A percentile compares a stretch with the other conserved stretches of the same genome.
Evolutionary conservation across 1,140 invertebrate species (phyloP).

Genomic region (Ylistrum balloti): DNA sequence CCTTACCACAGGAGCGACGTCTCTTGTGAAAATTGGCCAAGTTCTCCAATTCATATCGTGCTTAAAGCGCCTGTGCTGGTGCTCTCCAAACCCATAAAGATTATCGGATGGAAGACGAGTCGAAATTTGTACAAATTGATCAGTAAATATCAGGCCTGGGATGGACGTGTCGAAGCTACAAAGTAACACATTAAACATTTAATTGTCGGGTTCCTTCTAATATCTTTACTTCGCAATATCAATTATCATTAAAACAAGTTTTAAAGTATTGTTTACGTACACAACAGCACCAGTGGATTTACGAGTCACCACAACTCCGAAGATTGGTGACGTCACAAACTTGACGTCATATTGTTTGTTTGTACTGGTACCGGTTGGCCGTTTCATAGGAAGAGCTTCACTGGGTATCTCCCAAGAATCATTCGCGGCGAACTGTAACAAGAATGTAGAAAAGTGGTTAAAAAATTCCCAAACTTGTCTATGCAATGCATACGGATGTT

Average conservation of each 20-base stretch:
- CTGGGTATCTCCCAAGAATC: slow-evolving; percentile 65
- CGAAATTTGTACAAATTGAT: slow-evolving; percentile 82
- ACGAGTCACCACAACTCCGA: slow-evolving; percentile 62
- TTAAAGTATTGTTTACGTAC: slow-evolving; percentile 49
- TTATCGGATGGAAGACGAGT: slow-evolving; percentile 76
- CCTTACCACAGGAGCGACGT: slow-evolving; percentile 69
- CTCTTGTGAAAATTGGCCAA: slow-evolving; percentile 78
- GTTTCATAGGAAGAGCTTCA: slow-evolving; percentile 61
- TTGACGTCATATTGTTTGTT: slow-evolving; percentile 59
- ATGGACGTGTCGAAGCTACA: slow-evolving; percentile 67
- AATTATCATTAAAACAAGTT: background rate
- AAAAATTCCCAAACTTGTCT: too few relatives aligned
- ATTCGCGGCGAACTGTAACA: slow-evolving; percentile 2
- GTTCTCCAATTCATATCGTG: slow-evolving; percentile 79
- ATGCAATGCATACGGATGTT: too few relatives aligned
- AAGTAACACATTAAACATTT: background rate
- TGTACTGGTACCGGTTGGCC: background rate
- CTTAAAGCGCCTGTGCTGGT: slow-evolving; percentile 77
- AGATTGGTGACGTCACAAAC: slow-evolving; percentile 53
- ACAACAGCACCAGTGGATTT: slow-evolving; percentile 52
- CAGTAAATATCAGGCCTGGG: slow-evolving; percentile 82
- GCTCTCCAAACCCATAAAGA: slow-evolving; percentile 82
- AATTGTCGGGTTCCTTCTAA: too few relatives aligned
- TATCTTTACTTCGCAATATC: too few relatives aligned
- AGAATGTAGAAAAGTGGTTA: too few relatives aligned